Evolutionary conservation across 1,140 invertebrate genomes (phyloP), one percentile per base, ranked within the genome.

Genomic region (Zaprionus camerounensis): DNA sequence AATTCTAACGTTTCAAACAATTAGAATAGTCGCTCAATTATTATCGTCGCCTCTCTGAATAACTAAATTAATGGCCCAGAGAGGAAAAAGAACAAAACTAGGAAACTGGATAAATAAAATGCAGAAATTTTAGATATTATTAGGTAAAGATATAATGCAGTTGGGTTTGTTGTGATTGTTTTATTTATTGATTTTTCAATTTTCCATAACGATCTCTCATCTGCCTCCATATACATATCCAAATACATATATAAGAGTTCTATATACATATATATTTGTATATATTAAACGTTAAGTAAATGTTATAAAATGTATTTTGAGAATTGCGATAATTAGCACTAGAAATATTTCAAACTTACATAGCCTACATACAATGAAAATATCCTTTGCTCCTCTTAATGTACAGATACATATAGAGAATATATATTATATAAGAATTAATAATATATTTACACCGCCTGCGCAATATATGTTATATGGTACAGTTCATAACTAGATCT

Each of bases 251-350:
- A 53, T 56, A 70, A 67, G 67, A 44, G 78, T 31, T 67, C 56
- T 49, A 9, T 68, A 65, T 61, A 77, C 83, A 87, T 78, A 59
- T 44, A 73, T 67, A 26, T 74, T 61, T 70, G 59, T 79, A 71
- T 61, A 80, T 83, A 57, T 81, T 88, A 87, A 87, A 88, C 74
- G 78, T 88, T 87, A 88, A 83, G 84, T 87, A 88, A 87, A 87
- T 88, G 81, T 83, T 87, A 87, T 88, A 87, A 88, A 87, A 87
- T 72, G 61, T 56, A 68, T 78, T 38, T 81, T 85, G 84, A 87
- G 84, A 87, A 88, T 88, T 88, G 84, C 84, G 78, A 59, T 87
- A 88, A 79, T 87, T 87, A 87, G 78, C 77, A 80, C 84, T 88
- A 87, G 75, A 83, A 82, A 73, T 88, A 87, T 78, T 46, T 83